Conservation (phyloP, 2,888 invertebrate species). For the Clepsis dumicolana region DNA sequence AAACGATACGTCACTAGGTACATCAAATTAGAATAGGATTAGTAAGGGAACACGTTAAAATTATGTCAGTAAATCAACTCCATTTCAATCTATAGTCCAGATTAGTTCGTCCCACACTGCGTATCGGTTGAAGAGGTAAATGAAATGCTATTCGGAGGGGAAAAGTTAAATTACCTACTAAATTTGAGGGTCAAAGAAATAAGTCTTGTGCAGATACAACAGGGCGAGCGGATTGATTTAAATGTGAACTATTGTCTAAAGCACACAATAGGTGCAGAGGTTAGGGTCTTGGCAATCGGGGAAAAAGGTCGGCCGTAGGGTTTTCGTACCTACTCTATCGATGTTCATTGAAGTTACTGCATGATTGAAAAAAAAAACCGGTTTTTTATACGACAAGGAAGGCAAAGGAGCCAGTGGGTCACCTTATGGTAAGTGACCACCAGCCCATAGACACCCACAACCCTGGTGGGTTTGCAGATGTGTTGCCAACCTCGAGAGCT, state of each 20-base stretch:
- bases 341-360: not conserved
- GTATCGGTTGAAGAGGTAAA: constrained; percentile 87
- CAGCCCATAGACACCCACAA: too few relatives aligned
- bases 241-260: constrained; percentile 52
- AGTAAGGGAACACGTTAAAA: too few relatives aligned
- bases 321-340: too few relatives aligned
- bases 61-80: constrained; percentile 60
- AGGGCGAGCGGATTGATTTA: constrained; percentile 72
- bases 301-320: not conserved
- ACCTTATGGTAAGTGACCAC: too few relatives aligned
- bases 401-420: too few relatives aligned
- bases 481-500: too few relatives aligned
- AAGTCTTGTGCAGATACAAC: constrained; percentile 77
- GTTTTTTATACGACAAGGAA: too few relatives aligned
- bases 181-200: constrained; percentile 86
- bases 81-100: constrained; percentile 66
- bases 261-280: constrained; percentile 34
- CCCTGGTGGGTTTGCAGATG: too few relatives aligned
- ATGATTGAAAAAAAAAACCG: too few relatives aligned
- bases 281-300: constrained; percentile 18
- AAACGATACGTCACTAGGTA: too few relatives aligned
- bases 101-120: constrained; percentile 86
- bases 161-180: constrained; percentile 84
- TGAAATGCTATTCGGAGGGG: constrained; percentile 86
- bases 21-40: too few relatives aligned